phyloP scores from a whole-genome alignment of 2,113 vertebrate species.

The Sapajus apella region DNA sequence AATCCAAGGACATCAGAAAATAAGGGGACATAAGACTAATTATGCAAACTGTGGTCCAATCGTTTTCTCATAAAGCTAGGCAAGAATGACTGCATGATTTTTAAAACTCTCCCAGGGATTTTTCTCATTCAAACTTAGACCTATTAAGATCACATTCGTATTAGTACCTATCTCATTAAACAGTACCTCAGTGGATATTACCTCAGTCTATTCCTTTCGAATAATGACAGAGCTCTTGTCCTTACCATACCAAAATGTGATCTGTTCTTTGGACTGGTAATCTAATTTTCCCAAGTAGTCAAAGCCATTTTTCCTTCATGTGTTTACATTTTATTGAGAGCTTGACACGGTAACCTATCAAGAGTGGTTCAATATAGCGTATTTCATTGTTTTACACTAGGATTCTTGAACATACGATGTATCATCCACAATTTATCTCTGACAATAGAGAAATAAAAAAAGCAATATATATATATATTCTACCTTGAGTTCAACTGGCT shows the following conservation, averaged over 20 bases:
- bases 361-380: not conserved
- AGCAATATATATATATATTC: no score
- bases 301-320: not conserved
- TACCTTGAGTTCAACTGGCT: not conserved
- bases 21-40: not conserved
- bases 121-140: not conserved
- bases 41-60: not conserved
- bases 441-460: not conserved
- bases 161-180: not conserved
- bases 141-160: not conserved
- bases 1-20: not conserved
- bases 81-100: not conserved
- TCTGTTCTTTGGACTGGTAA: not conserved
- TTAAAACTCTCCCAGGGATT: slow-evolving; percentile 1
- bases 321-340: not conserved
- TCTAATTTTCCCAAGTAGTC: slow-evolving; percentile 3
- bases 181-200: not conserved
- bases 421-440: not conserved
- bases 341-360: not conserved
- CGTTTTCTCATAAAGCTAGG: slow-evolving; percentile 21
- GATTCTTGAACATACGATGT: slow-evolving; percentile 1
- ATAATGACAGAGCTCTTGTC: not conserved
- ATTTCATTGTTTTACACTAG: not conserved
- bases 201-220: not conserved
- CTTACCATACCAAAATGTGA: not conserved